Evolutionary conservation across 1,140 invertebrate species (phyloP), one percentile per base, ranked within the genome.

Genomic region (Panulirus ornatus): DNA sequence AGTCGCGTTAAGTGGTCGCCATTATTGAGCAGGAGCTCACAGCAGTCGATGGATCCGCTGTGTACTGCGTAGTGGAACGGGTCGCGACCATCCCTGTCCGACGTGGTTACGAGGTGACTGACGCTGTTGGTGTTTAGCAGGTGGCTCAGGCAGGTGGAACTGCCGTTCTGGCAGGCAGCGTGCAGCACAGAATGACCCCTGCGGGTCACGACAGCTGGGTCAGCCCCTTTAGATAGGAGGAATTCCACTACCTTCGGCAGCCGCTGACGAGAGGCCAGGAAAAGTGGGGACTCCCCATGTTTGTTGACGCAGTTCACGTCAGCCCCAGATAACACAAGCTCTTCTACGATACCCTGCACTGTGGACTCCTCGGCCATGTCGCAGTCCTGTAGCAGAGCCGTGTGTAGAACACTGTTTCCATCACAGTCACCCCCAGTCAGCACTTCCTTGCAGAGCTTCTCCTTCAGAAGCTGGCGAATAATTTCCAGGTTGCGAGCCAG

Each of bases 1-100:
- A 58, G 11, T 27, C 84, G 88, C 27, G 91, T 92, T 42, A 92
- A 44, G 84, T 92, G 91, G 84, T 92, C 91, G 1, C 91, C 91
- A 51, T 92, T 82, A 0, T 66, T 85, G 34, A 92, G 76, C 27
- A 92, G 51, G 34, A 92, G 40, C 51, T 92, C 89, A 38, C 88
- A 90, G 47, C 91, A 92, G 38, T 92, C 87, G 16, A 92, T 83
- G 19, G 91, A 92, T 47, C 89, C 78, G 11, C 91, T 91, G 11
- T 82, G 54, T 22, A 90, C 89, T 5, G 91, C 91, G 44, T 83
- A 87, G 38, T 90, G 85, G 54, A 92, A 92, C 14, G 91, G 91
- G 19, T 82, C 88, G 9, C 87, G 70, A n/a, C 84, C 84, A 5
- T 84, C 75, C n/a, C 58, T 83, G 34, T 90, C 85, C 34, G 44